phyloP scores from a whole-genome alignment of 2,113 vertebrate species.

The Ptilorrhoa leucosticta region DNA sequence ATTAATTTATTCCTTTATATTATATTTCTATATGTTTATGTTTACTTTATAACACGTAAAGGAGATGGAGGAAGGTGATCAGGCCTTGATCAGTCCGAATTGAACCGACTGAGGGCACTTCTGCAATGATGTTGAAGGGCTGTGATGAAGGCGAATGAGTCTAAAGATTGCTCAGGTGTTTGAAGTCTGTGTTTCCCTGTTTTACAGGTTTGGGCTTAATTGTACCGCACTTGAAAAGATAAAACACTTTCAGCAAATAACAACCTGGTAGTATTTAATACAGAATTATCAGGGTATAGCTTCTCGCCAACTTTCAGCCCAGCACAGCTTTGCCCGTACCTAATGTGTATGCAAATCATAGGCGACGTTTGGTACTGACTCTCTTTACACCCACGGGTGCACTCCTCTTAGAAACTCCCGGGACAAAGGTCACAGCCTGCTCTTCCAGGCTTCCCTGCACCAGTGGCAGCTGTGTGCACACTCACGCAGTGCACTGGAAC shows the following conservation, averaged over 20 bases:
- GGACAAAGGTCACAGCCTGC: not conserved
- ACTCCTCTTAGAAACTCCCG: not conserved
- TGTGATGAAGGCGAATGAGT: no score
- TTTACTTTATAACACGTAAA: not conserved
- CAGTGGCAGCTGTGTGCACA: accelerated
- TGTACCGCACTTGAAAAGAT: not conserved
- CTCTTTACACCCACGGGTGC: no score
- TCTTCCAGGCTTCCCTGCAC: not conserved
- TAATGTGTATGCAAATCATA: not conserved
- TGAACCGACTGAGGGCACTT: not conserved
- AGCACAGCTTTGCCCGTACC: not conserved
- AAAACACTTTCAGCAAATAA: not conserved
- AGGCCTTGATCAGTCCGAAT: not conserved
- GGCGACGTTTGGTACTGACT: accelerated
- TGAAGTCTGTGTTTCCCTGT: accelerated
- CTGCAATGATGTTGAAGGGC: not conserved
- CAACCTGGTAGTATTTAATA: not conserved
- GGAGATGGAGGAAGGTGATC: not conserved
- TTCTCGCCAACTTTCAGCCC: accelerated
- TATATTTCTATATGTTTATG: not conserved
- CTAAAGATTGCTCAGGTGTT: not conserved
- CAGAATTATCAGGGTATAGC: not conserved
- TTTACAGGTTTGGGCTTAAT: not conserved
- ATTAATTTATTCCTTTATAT: accelerated
- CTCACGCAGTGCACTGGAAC: accelerated